Conservation (phyloP, 2,888 invertebrate species). For the Melieria picta region DNA sequence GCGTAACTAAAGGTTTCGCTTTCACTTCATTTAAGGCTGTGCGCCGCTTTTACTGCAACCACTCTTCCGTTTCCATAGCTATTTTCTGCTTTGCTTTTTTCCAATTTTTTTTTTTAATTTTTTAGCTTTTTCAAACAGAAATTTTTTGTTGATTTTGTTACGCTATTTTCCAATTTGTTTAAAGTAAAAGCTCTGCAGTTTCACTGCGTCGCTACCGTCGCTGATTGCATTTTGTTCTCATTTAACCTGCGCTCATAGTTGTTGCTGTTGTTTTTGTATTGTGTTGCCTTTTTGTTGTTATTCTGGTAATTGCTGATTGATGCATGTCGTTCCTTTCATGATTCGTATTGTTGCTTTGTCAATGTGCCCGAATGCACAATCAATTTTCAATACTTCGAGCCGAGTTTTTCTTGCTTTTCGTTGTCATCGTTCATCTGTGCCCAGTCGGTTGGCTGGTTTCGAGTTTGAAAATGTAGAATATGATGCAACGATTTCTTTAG, state of each 20-base stretch:
- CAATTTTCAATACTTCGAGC: not conserved
- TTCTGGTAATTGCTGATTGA: slow-evolving; percentile 18
- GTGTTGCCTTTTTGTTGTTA: too few relatives aligned
- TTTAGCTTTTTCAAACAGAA: not conserved
- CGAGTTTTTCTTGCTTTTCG: not conserved
- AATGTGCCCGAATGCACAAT: slow-evolving; percentile 16
- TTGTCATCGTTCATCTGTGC: not conserved
- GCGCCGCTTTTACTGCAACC: not conserved
- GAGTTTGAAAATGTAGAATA: too few relatives aligned
- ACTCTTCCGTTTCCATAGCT: not conserved
- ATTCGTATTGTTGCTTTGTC: slow-evolving; percentile 9
- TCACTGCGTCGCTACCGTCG: too few relatives aligned
- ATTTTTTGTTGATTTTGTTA: not conserved
- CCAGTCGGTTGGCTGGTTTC: too few relatives aligned
- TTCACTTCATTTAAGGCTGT: slow-evolving; percentile 19
- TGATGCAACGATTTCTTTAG: too few relatives aligned
- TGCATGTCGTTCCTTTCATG: slow-evolving; percentile 20
- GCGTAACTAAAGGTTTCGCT: slow-evolving; percentile 29
- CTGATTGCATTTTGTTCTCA: too few relatives aligned
- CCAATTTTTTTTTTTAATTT: slow-evolving; percentile 3
- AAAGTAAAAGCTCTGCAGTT: not conserved
- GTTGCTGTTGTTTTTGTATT: too few relatives aligned
- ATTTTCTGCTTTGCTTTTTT: not conserved
- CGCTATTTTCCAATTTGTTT: slow-evolving; percentile 18
- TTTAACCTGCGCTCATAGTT: too few relatives aligned